Evolutionary conservation across 2,113 vertebrate species (phyloP).

Genomic region (Gymnobelideus leadbeateri): DNA sequence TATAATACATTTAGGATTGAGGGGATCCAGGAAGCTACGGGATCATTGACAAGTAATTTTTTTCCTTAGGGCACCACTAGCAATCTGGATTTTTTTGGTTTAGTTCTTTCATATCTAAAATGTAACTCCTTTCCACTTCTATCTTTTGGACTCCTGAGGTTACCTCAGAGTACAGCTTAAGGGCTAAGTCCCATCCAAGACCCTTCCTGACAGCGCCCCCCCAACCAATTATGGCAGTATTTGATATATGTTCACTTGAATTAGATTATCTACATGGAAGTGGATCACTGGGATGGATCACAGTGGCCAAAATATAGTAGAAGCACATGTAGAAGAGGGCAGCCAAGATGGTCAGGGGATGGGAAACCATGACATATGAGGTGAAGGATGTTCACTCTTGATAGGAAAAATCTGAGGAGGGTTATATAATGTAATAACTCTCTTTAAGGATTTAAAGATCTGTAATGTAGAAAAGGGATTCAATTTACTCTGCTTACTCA

Average conservation of each 20-base stretch:
- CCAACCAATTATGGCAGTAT: neutral
- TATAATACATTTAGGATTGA: neutral
- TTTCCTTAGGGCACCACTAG: neutral
- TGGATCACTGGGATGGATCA: neutral
- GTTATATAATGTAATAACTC: neutral
- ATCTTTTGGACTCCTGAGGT: neutral
- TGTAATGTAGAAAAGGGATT: neutral
- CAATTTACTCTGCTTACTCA: neutral
- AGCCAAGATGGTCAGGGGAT: neutral
- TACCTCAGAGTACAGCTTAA: neutral
- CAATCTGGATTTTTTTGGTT: neutral
- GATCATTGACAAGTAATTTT: neutral
- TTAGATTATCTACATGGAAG: neutral
- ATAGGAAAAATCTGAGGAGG: neutral
- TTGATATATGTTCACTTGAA: neutral
- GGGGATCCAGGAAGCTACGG: neutral
- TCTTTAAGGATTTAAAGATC: neutral
- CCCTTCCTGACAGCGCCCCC: neutral
- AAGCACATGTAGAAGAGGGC: neutral
- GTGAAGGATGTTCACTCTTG: neutral
- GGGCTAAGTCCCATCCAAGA: neutral
- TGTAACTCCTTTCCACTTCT: neutral
- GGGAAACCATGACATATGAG: neutral
- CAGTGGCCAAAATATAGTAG: neutral
- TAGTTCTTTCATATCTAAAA: neutral